These are phyloP conservation scores for Empidonax alnorum DNA, from an alignment of 2,113 vertebrate species.

Conservation along the genomic window DNA sequence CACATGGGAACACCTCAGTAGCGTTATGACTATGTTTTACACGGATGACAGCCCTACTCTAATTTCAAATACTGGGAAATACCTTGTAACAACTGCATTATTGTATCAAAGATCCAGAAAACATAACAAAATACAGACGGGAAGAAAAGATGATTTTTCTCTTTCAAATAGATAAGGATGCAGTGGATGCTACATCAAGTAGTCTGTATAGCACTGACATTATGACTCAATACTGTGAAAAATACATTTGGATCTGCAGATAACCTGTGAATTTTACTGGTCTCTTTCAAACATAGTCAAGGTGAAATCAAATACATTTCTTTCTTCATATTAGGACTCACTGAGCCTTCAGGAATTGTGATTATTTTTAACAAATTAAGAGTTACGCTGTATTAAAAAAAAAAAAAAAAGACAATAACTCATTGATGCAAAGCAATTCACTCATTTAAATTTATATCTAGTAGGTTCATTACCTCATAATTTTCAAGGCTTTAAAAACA, in stretches of 20 bases:
- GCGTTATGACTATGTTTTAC: not conserved
- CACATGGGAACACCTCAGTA: not conserved
- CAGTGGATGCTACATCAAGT: not conserved
- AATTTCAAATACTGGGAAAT: not conserved
- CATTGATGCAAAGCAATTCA: not conserved
- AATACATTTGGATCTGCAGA: not conserved
- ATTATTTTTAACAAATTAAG: not conserved
- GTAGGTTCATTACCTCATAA: not conserved
- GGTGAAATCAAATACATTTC: not conserved
- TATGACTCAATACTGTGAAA: not conserved
- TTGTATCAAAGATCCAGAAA: not conserved
- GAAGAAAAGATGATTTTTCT: not conserved
- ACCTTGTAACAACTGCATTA: not conserved
- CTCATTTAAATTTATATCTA: not conserved
- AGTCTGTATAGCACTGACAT: not conserved
- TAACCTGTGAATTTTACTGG: not conserved
- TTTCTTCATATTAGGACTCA: not conserved
- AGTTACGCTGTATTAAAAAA: not conserved
- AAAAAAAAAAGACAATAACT: not conserved
- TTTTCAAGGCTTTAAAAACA: not conserved
- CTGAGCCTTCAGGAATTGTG: not conserved
- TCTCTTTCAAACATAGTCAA: not conserved
- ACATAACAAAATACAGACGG: not conserved
- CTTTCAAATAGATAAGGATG: not conserved
- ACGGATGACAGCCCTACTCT: not conserved